Evolutionary conservation across 2,888 invertebrate species (phyloP).

Genomic region (Xanthia togata): DNA sequence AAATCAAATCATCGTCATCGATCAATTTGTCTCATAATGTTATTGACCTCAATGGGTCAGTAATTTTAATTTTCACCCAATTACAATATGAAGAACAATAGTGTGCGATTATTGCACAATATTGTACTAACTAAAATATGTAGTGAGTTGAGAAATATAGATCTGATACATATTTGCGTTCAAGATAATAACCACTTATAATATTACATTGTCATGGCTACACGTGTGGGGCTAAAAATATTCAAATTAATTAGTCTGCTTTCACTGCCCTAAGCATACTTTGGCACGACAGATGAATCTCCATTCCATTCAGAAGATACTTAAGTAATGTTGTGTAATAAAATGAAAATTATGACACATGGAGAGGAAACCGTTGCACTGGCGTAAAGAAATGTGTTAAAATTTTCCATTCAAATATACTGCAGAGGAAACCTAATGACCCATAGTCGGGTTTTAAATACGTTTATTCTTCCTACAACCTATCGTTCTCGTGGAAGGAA

Average conservation of each 20-base stretch:
- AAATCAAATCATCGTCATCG: neutral
- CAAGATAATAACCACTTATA: constrained; percentile 20
- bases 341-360: constrained; percentile 31
- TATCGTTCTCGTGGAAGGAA: neutral
- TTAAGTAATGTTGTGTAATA: constrained; percentile 28
- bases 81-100: neutral
- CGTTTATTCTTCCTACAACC: neutral
- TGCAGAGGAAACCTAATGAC: neutral
- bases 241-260: constrained; percentile 7
- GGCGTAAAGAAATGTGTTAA: constrained; percentile 2
- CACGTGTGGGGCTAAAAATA: constrained; percentile 25
- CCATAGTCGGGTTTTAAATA: neutral
- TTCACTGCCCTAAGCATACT: constrained; percentile 10
- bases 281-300: constrained; percentile 14
- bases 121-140: neutral
- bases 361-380: neutral
- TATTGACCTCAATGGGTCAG: neutral
- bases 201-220: constrained; percentile 9
- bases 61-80: neutral
- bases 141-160: constrained; percentile 11
- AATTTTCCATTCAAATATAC: neutral
- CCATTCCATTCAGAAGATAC: neutral
- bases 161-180: constrained; percentile 9
- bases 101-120: constrained; percentile 15
- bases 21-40: neutral